Conservation (phyloP, 2,888 invertebrate species). For the Therioaphis trifolii region DNA sequence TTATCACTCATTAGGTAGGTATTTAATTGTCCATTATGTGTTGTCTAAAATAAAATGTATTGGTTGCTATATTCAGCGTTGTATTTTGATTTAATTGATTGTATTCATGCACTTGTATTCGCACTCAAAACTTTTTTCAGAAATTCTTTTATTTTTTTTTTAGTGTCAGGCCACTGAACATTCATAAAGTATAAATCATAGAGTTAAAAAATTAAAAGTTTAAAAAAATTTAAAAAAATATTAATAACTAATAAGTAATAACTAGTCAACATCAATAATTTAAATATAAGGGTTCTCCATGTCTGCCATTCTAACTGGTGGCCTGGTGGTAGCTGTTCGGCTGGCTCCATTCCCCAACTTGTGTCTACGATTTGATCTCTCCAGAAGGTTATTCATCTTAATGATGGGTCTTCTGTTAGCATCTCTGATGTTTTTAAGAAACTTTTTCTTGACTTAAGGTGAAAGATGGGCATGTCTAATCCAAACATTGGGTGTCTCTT, state of each 20-base stretch:
- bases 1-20: too few relatives aligned
- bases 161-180: conserved; percentile 63
- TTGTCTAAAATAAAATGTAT: too few relatives aligned
- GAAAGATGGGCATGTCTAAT: neutral
- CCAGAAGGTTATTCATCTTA: conserved; percentile 16
- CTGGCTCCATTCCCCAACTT: conserved; percentile 5
- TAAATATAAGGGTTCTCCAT: neutral
- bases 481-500: neutral
- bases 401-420: neutral
- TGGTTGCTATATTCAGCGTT: too few relatives aligned
- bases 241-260: too few relatives aligned
- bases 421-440: neutral
- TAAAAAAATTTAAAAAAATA: too few relatives aligned
- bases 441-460: neutral
- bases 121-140: too few relatives aligned
- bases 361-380: neutral
- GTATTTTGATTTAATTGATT: too few relatives aligned
- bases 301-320: neutral
- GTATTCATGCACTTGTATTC: too few relatives aligned
- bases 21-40: too few relatives aligned
- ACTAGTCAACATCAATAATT: too few relatives aligned
- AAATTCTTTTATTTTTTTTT: conserved; percentile 64
- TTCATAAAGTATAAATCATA: conserved; percentile 31
- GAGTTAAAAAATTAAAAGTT: neutral
- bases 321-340: neutral